Evolutionary conservation across 92 coral and sea anemone genomes (phyloP).

Genomic region (Plumapathes pennacea): DNA sequence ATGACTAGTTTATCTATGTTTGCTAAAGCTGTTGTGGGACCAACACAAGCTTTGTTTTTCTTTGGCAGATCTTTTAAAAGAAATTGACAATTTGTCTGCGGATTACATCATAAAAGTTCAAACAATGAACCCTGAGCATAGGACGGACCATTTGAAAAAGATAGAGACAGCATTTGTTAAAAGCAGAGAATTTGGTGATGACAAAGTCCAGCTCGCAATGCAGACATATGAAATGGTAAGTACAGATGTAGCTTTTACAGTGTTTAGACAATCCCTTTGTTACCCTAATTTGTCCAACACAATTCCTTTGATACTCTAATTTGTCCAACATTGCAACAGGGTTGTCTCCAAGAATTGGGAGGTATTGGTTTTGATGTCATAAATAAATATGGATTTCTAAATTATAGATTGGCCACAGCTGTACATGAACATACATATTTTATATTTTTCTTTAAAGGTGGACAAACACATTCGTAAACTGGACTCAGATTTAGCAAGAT

Average conservation of each 20-base stretch:
- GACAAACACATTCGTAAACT: slow-evolving; percentile 95
- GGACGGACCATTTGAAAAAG: slow-evolving; percentile 87
- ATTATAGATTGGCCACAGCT: too few relatives aligned
- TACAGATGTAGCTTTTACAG: background rate
- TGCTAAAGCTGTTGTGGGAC: background rate
- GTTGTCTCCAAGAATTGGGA: too few relatives aligned
- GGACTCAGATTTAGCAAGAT: slow-evolving; percentile 96
- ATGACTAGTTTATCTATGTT: background rate
- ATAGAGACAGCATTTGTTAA: slow-evolving; percentile 94
- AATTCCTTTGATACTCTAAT: too few relatives aligned
- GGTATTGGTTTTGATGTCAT: too few relatives aligned
- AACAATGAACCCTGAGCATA: slow-evolving; percentile 69
- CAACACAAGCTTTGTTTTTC: background rate
- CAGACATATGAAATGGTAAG: slow-evolving; percentile 99
- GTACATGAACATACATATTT: too few relatives aligned
- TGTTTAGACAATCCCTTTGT: background rate
- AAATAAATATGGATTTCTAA: too few relatives aligned
- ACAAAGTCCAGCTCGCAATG: slow-evolving; percentile 98
- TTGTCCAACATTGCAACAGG: too few relatives aligned
- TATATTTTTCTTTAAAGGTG: slow-evolving; percentile 48
- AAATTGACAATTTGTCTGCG: slow-evolving; percentile 88
- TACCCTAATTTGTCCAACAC: too few relatives aligned
- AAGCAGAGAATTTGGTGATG: slow-evolving; percentile 92
- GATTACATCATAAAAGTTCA: slow-evolving; percentile 81
- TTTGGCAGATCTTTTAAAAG: slow-evolving; percentile 77